A percentile compares a stretch with the other conserved stretches of the same genome.
Conservation (phyloP, 2,113 vertebrate genomes). For the Mus musculus region GRCm39 chr1:138643501-138644000, state of each 20-base stretch:
- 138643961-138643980: neutral
- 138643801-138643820: neutral
- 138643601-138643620: neutral
- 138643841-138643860: neutral
- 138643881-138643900: neutral
- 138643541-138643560: neutral
- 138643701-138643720: neutral
- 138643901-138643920: neutral
- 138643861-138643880: neutral
- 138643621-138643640: neutral
- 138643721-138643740: neutral
- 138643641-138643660: neutral
- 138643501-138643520: neutral
- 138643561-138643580: no score
- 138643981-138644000: neutral
- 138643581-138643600: neutral
- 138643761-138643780: neutral
- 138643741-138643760: neutral
- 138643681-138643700: neutral
- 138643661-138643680: neutral
- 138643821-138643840: neutral
- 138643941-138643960: neutral
- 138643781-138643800: neutral
- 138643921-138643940: neutral
- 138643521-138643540: neutral